Evolutionary conservation across 37 sponge, comb jelly and placozoan species (phyloP), one percentile per base, ranked within the genome.

Genomic region (Corticium candelabrum): DNA sequence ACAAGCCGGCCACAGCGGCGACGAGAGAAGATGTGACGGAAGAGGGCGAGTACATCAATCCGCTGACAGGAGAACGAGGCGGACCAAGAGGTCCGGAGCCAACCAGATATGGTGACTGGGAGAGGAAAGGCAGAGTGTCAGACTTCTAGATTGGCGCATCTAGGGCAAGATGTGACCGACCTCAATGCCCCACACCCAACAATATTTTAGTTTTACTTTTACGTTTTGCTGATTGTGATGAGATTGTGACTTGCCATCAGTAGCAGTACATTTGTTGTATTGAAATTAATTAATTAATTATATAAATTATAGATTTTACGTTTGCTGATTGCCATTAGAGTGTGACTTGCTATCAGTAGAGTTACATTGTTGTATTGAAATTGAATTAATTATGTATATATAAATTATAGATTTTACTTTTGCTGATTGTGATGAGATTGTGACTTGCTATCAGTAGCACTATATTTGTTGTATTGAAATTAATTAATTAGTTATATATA

Each of bases 101-200:
- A 41, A 97, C 99, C 0, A 34, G 99, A 70, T 97, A 91, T 87
- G 99, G 99, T 0, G 99, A 97, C 73, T 97, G 99, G 99, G 99
- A 97, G 68, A 86, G 94, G 37, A 93, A 93, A 79, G 99, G 99
- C 74, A 39, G 99, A 75, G 94, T 93, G 15, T 78, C 86, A 68
- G 99, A 97, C 81, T 97, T 97, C 73, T 70, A 70, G 31, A 29
- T 21, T 43, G 5, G 56, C 11, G 56, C n/a, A n/a, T n/a, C n/a
- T n/a, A n/a, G n/a, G n/a, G n/a, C n/a, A n/a, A n/a, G n/a, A n/a
- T n/a, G n/a, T n/a, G n/a, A n/a, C n/a, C n/a, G n/a, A n/a, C n/a
- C n/a, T n/a, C n/a, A n/a, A n/a, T n/a, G n/a, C n/a, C n/a, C n/a
- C n/a, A n/a, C n/a, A n/a, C n/a, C n/a, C n/a, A n/a, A n/a, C n/a